Evolutionary conservation across 2,888 invertebrate species (phyloP).

Genomic region (Galeopsomyia nigrocyanea): DNA sequence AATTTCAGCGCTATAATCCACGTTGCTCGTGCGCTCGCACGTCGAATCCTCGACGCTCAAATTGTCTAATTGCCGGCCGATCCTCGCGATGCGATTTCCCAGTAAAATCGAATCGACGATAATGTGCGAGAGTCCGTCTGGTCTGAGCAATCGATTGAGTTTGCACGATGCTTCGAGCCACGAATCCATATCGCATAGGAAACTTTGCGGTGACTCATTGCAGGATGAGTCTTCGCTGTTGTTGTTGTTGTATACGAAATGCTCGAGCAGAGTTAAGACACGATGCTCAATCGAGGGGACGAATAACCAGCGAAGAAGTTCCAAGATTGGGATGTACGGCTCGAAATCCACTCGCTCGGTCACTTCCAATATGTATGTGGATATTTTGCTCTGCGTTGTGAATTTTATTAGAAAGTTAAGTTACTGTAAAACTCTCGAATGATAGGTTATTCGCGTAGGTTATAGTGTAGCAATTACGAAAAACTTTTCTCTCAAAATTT

Average conservation of each 20-base stretch:
- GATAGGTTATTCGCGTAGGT: background rate
- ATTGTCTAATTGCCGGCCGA: constrained; percentile 53
- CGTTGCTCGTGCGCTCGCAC: constrained; percentile 48
- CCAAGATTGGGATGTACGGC: constrained; percentile 52
- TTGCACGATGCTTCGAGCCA: constrained; percentile 49
- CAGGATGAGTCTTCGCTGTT: background rate
- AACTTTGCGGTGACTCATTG: background rate
- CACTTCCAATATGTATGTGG: constrained; percentile 11
- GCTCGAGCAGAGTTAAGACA: constrained; percentile 53
- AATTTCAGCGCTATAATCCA: constrained; percentile 53
- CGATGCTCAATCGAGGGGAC: constrained; percentile 56
- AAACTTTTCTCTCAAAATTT: constrained; percentile 9
- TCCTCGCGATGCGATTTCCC: constrained; percentile 55
- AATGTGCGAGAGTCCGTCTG: constrained; percentile 53
- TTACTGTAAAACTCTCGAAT: no score
- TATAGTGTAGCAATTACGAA: constrained; percentile 19
- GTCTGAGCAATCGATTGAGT: constrained; percentile 44
- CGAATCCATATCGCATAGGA: constrained; percentile 44
- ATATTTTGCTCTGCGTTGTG: constrained; percentile 12
- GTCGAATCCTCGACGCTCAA: constrained; percentile 48
- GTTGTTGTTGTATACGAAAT: constrained; percentile 51
- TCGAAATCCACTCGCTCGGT: constrained; percentile 42
- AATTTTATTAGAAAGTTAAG: no score
- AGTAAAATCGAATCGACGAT: constrained; percentile 57
- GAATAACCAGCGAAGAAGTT: constrained; percentile 56